A percentile compares a stretch with the other conserved stretches of the same genome.
Conservation (phyloP, 2,113 vertebrate genomes). For the Cromileptes altivelis region DNA sequence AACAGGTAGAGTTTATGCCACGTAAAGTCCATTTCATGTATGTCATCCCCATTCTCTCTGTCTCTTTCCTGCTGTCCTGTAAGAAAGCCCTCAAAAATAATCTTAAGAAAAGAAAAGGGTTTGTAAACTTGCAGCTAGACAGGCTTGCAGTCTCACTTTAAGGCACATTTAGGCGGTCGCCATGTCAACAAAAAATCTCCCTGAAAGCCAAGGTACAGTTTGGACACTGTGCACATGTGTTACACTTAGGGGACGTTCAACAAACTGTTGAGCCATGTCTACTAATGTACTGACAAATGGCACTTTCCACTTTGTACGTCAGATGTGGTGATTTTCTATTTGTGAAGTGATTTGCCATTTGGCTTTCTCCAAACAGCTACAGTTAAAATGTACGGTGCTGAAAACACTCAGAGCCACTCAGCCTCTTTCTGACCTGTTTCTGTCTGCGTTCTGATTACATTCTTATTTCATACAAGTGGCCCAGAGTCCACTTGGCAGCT, state of each 20-base stretch:
- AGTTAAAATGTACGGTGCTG: not conserved
- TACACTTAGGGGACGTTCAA: not conserved
- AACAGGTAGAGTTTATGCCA: too few relatives aligned
- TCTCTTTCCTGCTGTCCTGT: too few relatives aligned
- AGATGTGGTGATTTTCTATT: not conserved
- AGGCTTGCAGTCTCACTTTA: too few relatives aligned
- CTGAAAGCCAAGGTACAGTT: too few relatives aligned
- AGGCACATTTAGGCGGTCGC: too few relatives aligned
- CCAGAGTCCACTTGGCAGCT: not conserved
- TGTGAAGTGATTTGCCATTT: not conserved
- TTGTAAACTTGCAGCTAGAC: too few relatives aligned
- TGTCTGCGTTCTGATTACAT: constrained; percentile 26
- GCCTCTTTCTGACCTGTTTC: not conserved
- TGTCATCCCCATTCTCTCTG: too few relatives aligned
- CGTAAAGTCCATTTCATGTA: too few relatives aligned
- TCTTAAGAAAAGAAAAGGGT: too few relatives aligned
- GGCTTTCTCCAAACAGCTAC: not conserved
- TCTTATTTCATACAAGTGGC: not conserved
- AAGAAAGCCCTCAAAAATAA: too few relatives aligned
- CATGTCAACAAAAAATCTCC: too few relatives aligned
- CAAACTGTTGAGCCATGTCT: not conserved
- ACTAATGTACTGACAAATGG: not conserved
- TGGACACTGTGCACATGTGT: not conserved
- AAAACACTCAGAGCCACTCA: not conserved
- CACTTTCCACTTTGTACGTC: not conserved